Evolutionary conservation across 2,113 vertebrate species (phyloP).

Genomic region (Burhinus bistriatus): DNA sequence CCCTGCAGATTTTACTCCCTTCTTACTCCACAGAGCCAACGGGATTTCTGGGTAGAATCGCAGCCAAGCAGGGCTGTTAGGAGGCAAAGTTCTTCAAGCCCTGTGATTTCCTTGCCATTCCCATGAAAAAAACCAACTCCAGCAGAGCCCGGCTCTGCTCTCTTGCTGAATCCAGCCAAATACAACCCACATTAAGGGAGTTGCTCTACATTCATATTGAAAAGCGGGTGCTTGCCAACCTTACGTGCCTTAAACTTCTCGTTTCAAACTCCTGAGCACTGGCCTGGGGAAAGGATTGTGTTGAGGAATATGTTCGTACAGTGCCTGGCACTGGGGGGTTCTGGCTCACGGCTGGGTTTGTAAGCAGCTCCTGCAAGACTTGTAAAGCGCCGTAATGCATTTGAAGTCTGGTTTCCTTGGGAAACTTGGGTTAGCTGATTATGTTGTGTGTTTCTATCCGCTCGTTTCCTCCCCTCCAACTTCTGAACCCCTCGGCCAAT

Average conservation of each 20-base stretch:
- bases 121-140: neutral
- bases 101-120: conserved; percentile 41
- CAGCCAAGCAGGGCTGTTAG: conserved; percentile 21
- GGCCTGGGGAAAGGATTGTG: conserved; percentile 59
- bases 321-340: conserved; percentile 46
- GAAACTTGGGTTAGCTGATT: conserved; percentile 10
- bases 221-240: conserved; percentile 21
- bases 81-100: conserved; percentile 30
- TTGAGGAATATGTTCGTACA: conserved; percentile 31
- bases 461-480: conserved; percentile 30
- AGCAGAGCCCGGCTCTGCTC: conserved; percentile 7
- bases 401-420: conserved; percentile 42
- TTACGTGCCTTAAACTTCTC: neutral
- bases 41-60: neutral
- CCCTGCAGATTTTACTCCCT: neutral
- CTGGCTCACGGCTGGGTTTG: conserved; percentile 46
- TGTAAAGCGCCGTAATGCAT: neutral
- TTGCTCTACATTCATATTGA: conserved; percentile 48
- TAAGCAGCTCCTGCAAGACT: conserved; percentile 28
- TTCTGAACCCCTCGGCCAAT: neutral
- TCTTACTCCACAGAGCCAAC: neutral
- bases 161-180: conserved; percentile 19
- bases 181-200: conserved; percentile 51
- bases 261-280: neutral
- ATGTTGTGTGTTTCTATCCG: neutral